These are phyloP conservation scores for Zootermopsis nevadensis DNA, from an alignment of 2,888 invertebrate species.

Conservation along the genomic window DNA sequence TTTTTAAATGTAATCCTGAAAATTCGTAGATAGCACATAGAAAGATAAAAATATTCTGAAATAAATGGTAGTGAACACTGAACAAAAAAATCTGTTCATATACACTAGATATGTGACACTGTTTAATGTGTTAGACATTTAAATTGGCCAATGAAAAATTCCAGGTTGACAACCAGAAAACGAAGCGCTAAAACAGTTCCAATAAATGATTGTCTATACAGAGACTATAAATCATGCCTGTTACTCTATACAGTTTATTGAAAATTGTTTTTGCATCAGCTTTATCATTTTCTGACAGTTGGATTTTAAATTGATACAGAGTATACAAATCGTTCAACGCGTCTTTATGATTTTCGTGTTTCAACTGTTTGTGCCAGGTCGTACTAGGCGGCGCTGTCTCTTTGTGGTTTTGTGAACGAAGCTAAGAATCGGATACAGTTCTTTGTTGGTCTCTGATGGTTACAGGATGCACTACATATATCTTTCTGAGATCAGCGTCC, in stretches of 20 bases:
- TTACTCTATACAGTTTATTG: not conserved
- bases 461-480: not conserved
- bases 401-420: not conserved
- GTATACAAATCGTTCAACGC: constrained; percentile 2
- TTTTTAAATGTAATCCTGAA: too few relatives aligned
- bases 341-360: not conserved
- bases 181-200: not conserved
- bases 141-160: not conserved
- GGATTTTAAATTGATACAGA: constrained; percentile 2
- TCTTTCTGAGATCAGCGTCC: not conserved
- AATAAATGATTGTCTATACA: not conserved
- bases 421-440: not conserved
- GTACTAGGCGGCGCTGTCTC: not conserved
- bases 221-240: not conserved
- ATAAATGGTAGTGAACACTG: too few relatives aligned
- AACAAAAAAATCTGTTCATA: too few relatives aligned
- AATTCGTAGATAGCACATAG: too few relatives aligned
- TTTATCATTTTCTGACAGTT: not conserved
- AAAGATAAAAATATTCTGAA: too few relatives aligned
- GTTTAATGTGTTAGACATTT: not conserved
- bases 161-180: not conserved
- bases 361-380: not conserved
- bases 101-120: not conserved
- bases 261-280: not conserved
- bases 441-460: not conserved